Evolutionary conservation across 2,797 vertebrate genomes (phyloP).

Genomic region (Chrysocyon brachyurus): DNA sequence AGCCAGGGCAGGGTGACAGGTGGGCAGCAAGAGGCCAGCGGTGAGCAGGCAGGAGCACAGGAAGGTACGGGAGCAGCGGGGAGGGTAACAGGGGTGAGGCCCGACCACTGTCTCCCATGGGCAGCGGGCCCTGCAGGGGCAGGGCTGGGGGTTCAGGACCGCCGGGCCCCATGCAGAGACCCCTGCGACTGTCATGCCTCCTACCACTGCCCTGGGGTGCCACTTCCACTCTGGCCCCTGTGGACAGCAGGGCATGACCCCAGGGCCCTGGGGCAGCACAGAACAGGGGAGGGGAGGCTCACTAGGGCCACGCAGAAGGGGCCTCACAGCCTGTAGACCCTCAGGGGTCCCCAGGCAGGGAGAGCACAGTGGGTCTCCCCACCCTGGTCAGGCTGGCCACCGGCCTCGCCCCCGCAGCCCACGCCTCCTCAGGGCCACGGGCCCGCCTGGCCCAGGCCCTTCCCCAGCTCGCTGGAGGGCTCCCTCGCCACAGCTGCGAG

Average conservation of each 20-base stretch:
- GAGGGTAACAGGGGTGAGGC: neutral
- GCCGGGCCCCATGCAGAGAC: neutral
- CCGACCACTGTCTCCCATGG: accelerated
- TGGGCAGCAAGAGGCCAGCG: neutral
- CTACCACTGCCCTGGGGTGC: neutral
- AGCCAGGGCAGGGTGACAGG: constrained; percentile 79
- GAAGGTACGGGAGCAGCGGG: neutral
- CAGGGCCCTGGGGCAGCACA: no score
- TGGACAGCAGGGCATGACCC: neutral
- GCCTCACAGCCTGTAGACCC: neutral
- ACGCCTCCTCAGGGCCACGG: neutral
- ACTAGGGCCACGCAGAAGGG: constrained; percentile 75
- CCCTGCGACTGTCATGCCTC: neutral
- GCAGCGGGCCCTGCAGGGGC: neutral
- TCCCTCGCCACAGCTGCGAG: neutral
- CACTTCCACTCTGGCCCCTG: neutral
- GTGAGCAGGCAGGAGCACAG: neutral
- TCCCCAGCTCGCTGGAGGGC: neutral
- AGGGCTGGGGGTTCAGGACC: neutral
- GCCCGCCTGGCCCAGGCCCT: neutral
- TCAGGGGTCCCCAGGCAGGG: neutral
- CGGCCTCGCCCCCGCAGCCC: neutral
- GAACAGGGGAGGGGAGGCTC: constrained; percentile 33
- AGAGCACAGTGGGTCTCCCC: neutral
- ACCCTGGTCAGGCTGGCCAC: neutral